These are phyloP conservation scores for Melanargia galathea DNA, from an alignment of 2,888 invertebrate genomes.

Conservation along the genomic window DNA sequence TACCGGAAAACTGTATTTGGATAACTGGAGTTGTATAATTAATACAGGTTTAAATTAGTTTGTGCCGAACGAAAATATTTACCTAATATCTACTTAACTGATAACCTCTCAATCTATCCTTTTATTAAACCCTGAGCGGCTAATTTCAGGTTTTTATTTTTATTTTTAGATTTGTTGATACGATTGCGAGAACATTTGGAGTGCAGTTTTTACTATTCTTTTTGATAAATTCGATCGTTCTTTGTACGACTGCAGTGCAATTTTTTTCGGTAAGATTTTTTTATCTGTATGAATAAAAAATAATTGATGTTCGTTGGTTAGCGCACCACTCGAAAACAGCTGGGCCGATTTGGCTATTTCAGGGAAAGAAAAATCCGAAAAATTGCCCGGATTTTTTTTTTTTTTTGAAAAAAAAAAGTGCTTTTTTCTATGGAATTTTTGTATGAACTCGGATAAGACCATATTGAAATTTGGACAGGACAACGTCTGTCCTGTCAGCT, in stretches of 20 bases:
- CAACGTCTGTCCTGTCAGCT: too few relatives aligned
- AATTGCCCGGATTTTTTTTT: too few relatives aligned
- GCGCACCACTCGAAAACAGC: too few relatives aligned
- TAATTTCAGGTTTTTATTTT: too few relatives aligned
- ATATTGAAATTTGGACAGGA: too few relatives aligned
- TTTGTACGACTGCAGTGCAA: conserved; percentile 57
- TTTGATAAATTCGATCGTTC: conserved; percentile 47
- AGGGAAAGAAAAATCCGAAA: too few relatives aligned
- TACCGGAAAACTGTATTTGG: background rate
- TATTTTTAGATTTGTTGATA: conserved; percentile 25
- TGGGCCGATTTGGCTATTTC: too few relatives aligned
- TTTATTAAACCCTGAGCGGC: background rate
- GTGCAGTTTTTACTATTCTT: conserved; percentile 51
- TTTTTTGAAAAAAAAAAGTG: too few relatives aligned
- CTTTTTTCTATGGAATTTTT: too few relatives aligned
- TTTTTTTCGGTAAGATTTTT: conserved; percentile 53
- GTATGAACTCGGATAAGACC: too few relatives aligned
- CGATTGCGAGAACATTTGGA: conserved; percentile 43
- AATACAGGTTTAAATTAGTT: background rate
- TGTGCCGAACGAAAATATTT: background rate
- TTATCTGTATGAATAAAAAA: too few relatives aligned
- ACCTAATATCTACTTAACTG: conserved; percentile 10
- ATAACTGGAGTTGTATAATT: background rate
- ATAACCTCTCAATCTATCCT: conserved; percentile 1
- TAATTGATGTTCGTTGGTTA: too few relatives aligned